phyloP scores from a whole-genome alignment of 2,888 invertebrate genomes.

The Blastobasis adustella region DNA sequence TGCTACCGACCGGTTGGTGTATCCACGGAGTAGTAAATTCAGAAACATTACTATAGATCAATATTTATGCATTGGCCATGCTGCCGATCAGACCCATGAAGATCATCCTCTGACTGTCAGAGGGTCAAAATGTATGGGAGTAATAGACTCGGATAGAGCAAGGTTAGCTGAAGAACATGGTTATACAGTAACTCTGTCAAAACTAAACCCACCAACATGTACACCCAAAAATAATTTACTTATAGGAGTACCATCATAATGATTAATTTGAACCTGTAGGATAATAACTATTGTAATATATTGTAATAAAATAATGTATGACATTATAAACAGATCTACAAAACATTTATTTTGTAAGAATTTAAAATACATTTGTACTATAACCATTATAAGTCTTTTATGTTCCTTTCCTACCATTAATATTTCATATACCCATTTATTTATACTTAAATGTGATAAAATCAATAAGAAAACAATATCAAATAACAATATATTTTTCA shows the following conservation, averaged over 20 bases:
- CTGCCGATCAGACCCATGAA: conserved; percentile 94
- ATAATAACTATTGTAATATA: too few relatives aligned
- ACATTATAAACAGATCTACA: conserved; percentile 15
- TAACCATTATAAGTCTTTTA: conserved; percentile 11
- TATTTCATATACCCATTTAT: too few relatives aligned
- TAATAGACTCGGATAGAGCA: conserved; percentile 91
- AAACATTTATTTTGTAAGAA: conserved; percentile 22
- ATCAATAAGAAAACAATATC: not conserved
- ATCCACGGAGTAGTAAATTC: conserved; percentile 86
- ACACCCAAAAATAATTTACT: conserved; percentile 94
- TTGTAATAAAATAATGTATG: conserved; percentile 11
- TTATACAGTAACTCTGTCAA: conserved; percentile 84
- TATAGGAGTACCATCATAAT: conserved; percentile 73
- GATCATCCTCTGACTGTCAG: conserved; percentile 80
- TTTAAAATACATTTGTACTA: conserved; percentile 18
- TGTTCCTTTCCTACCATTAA: not conserved
- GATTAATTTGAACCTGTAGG: too few relatives aligned
- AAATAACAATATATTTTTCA: not conserved
- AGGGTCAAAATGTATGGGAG: conserved; percentile 90
- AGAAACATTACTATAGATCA: conserved; percentile 69
- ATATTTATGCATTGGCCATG: conserved; percentile 89
- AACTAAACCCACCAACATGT: conserved; percentile 86
- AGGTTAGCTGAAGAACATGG: conserved; percentile 83
- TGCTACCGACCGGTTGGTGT: conserved; percentile 84
- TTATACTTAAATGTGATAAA: too few relatives aligned